Conservation (phyloP, 2,113 vertebrate species). For the Psilopsiagon aurifrons region DNA sequence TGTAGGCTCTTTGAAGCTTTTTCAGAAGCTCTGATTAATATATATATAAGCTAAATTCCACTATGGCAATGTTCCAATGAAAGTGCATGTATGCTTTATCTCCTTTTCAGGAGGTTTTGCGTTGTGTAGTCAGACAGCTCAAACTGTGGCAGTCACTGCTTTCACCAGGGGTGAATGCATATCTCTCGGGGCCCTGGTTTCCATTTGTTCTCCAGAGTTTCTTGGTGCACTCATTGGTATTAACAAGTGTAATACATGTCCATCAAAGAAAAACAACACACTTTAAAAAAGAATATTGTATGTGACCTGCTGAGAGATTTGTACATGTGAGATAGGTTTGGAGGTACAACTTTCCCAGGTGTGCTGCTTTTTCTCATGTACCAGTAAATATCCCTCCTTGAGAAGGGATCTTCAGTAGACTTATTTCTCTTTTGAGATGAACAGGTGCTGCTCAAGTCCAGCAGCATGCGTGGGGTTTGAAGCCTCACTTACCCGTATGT, state of each 20-base stretch:
- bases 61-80: not conserved
- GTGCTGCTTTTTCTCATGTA: not conserved
- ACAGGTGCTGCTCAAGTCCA: not conserved
- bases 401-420: not conserved
- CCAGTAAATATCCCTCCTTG: not conserved
- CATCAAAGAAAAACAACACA: not conserved
- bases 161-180: not conserved
- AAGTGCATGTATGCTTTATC: not conserved
- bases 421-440: not conserved
- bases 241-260: not conserved
- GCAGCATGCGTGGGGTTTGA: not conserved
- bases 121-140: not conserved
- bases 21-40: conserved; percentile 32
- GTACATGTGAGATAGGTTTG: not conserved
- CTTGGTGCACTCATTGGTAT: conserved; percentile 9
- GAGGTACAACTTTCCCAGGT: not conserved
- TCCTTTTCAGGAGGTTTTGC: not conserved
- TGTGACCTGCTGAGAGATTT: not conserved
- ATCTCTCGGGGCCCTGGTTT: not conserved
- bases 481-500: rapidly evolving
- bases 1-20: conserved; percentile 52
- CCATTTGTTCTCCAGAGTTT: conserved; percentile 25
- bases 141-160: not conserved
- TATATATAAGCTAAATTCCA: not conserved
- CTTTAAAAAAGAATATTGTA: not conserved